A percentile compares a stretch with the other conserved stretches of the same genome.
Conservation (phyloP, 1,140 invertebrate species). For the Ooceraea biroi region DNA sequence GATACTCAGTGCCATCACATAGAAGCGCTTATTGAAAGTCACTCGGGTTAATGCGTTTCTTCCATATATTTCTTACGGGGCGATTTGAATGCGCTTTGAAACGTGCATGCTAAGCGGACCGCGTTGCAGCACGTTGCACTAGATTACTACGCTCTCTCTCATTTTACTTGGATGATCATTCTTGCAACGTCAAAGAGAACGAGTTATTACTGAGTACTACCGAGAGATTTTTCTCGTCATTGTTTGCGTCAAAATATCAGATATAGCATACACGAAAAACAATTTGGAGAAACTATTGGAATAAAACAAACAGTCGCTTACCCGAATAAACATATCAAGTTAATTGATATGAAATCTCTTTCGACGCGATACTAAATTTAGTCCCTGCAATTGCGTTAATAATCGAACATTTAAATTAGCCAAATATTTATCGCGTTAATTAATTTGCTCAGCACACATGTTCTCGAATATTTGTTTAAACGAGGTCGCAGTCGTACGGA, state of each 20-base stretch:
- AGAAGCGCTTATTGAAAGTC: conserved; percentile 60
- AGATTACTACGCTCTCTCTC: not conserved
- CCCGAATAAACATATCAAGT: too few relatives aligned
- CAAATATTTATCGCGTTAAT: too few relatives aligned
- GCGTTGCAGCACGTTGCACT: conserved; percentile 1
- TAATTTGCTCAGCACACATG: too few relatives aligned
- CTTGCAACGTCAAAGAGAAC: not conserved
- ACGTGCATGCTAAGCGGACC: conserved; percentile 1
- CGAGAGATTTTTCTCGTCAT: not conserved
- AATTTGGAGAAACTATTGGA: too few relatives aligned
- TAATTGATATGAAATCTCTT: too few relatives aligned
- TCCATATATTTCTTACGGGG: conserved; percentile 28
- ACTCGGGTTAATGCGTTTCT: conserved; percentile 68
- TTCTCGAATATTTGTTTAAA: not conserved
- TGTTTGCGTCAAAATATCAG: too few relatives aligned
- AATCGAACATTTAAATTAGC: too few relatives aligned
- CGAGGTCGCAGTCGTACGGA: too few relatives aligned
- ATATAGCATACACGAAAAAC: too few relatives aligned
- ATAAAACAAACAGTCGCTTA: too few relatives aligned
- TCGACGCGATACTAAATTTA: too few relatives aligned
- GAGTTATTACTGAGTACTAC: conserved; percentile 15
- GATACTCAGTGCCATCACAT: conserved; percentile 10
- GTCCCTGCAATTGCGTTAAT: too few relatives aligned
- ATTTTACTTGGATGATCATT: not conserved
- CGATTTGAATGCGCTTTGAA: conserved; percentile 29